Base-by-base conservation (phyloP, 2,113 vertebrate species). In the Xiphorhynchus elegans region DNA sequence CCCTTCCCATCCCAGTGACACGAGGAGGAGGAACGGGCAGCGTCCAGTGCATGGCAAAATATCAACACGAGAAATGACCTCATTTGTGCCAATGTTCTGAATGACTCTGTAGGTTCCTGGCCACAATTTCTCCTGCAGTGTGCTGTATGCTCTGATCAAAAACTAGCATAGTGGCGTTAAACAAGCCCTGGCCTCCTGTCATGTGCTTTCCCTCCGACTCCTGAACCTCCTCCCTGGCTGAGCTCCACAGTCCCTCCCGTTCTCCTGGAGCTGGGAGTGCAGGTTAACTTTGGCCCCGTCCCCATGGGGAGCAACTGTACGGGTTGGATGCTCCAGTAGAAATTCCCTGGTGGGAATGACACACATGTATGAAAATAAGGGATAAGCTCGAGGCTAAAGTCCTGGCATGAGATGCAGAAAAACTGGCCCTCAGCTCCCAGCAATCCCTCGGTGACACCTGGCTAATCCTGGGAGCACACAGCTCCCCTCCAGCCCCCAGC, bases 1-100 rank as follows among this genome's bases (percentile, higher is more conserved):
- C 94, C 90, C 84, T 58, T 94, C 87, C 42, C 89, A 44, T 91
- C 84, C 78, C 69, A 37, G 82, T 78, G 84, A 94, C 87, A 94
- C 5, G 1, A 84, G 83, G 52, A 90, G 88, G 35, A 82, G 90
- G 77, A 90, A 70, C 0, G 0, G 62, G 59, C 37, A 90, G 52
- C 31, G 0, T 40, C 37, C 63, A 88, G 59, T 42, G 50, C 87
- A 62, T 13, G 44, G 28, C 87, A 70, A 83, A 96, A 66, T n/a
- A 76, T 37, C 93, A 90, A 95, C 93, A 93, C 21, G 12, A 97
- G 85, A 85, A 76, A 92, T 90, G 46, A 84, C 83, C 90, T 95
- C 62, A 78, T 86, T 93, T 42, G 89, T 84, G 79, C 62, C 74
- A 94, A 37, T 3, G 3, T 26, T 46, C 83, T 52, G 40, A 47